Evolutionary conservation across 2,797 vertebrate species (phyloP).

Genomic region (Alectoris magna): DNA sequence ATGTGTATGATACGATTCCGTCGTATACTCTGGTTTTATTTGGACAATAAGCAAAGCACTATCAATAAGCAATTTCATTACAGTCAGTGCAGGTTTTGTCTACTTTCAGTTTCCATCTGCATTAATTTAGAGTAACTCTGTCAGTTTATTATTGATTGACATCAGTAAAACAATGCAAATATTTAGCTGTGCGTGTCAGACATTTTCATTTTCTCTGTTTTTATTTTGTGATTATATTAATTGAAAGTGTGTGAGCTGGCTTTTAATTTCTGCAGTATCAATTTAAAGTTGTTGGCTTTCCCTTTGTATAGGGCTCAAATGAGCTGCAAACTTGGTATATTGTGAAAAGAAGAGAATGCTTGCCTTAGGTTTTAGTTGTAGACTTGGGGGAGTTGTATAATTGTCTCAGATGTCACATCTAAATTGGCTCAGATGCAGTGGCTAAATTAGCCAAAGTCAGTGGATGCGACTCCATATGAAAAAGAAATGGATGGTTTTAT

Average conservation of each 20-base stretch:
- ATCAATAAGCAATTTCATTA: slow-evolving; percentile 63
- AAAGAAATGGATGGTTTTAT: neutral
- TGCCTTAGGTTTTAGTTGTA: neutral
- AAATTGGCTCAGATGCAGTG: neutral
- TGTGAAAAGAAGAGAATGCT: neutral
- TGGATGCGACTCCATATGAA: neutral
- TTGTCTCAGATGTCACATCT: neutral
- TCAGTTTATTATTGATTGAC: slow-evolving; percentile 9
- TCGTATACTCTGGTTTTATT: slow-evolving; percentile 20
- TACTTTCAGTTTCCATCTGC: slow-evolving; percentile 37
- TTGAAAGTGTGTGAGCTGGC: neutral
- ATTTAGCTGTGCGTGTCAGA: neutral
- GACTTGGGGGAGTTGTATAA: neutral
- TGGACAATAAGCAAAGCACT: slow-evolving; percentile 41
- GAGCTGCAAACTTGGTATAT: neutral
- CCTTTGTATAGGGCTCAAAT: neutral
- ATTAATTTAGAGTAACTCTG: slow-evolving; percentile 31
- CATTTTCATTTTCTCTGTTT: neutral
- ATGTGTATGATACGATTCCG: slow-evolving; percentile 10
- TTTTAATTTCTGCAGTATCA: neutral
- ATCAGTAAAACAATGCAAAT: neutral
- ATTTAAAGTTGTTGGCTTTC: neutral
- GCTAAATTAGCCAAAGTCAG: neutral
- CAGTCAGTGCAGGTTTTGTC: slow-evolving; percentile 20
- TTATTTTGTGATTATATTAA: neutral